Evolutionary conservation across 92 coral and sea anemone genomes (phyloP), one percentile per base, ranked within the genome.

Genomic region (Epizoanthus stellaris): DNA sequence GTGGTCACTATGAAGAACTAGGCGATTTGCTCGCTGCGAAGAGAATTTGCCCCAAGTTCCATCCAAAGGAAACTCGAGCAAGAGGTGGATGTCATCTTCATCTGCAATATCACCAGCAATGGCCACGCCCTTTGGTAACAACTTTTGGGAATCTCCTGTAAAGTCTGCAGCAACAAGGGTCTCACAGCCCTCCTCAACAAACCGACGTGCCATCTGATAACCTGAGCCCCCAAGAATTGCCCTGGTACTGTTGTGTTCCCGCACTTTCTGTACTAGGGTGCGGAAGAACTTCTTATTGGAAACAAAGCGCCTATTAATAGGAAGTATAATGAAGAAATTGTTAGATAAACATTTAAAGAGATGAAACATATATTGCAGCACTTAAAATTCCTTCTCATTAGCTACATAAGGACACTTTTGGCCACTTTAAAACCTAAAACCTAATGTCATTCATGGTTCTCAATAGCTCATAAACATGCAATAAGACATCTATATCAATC

Each of bases 11-110:
- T 95, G 96, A 15, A 95, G 79, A 5, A 95, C 96, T 82, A 95
- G 69, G 66, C 98, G 91, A 76, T 95, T 95, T 14, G 95, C 94
- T 25, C 98, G 89, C 40, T 91, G 94, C 2, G 98, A 95, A n/a
- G 84, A 61, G 52, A 82, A 93, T 42, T 86, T 90, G 1, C 98
- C 98, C 98, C 98, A 95, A 8, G 84, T 91, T 21, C 86, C 91
- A 63, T 61, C 49, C 10, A 92, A 91, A 67, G 94, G 94, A 84
- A 90, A 95, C 47, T 95, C 98, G 19, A 95, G 69, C 49, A 95
- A 57, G 12, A 95, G 25, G 59, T 95, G 98, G 39, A 95, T 73
- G 34, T 95, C 98, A 69, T 95, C 98, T 25, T 72, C 85, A 38
- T 88, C 87, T 62, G 88, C 95, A 75, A 67, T 52, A 17, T 85